Conservation (phyloP, 2,888 invertebrate genomes). For the Timandra comae region DNA sequence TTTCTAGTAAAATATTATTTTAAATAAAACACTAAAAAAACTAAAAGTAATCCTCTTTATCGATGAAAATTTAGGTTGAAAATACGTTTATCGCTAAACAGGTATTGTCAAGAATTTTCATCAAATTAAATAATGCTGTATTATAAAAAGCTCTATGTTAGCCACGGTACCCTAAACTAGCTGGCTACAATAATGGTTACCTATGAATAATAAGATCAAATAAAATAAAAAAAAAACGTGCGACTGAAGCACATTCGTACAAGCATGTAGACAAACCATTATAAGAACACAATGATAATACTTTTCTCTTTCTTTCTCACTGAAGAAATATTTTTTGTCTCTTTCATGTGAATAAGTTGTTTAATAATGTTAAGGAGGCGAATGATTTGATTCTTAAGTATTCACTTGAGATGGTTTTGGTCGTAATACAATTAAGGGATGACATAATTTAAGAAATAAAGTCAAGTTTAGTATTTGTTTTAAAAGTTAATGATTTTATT, state of each 20-base stretch:
- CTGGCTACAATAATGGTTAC: conserved; percentile 58
- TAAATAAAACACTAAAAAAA: no score
- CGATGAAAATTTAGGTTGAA: no score
- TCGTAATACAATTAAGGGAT: no score
- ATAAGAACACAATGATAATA: conserved; percentile 62
- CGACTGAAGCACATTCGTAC: conserved; percentile 59
- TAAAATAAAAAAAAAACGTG: conserved; percentile 46
- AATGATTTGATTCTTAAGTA: conserved; percentile 17
- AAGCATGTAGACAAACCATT: conserved; percentile 67
- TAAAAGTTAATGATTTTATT: no score
- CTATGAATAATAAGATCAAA: conserved; percentile 71
- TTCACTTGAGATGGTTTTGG: conserved; percentile 18
- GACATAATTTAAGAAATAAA: conserved; percentile 1
- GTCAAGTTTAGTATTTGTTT: no score
- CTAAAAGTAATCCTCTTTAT: no score
- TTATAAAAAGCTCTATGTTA: no score
- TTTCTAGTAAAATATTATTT: no score
- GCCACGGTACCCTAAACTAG: conserved; percentile 33
- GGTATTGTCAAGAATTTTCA: no score
- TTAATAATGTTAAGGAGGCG: conserved; percentile 33
- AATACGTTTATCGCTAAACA: no score
- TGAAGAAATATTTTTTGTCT: conserved; percentile 36
- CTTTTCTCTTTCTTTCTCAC: conserved; percentile 35
- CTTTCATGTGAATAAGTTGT: conserved; percentile 47
- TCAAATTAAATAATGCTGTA: conserved; percentile 32